Conservation (phyloP, 2,797 vertebrate species). For the Sciurus vulgaris region DNA sequence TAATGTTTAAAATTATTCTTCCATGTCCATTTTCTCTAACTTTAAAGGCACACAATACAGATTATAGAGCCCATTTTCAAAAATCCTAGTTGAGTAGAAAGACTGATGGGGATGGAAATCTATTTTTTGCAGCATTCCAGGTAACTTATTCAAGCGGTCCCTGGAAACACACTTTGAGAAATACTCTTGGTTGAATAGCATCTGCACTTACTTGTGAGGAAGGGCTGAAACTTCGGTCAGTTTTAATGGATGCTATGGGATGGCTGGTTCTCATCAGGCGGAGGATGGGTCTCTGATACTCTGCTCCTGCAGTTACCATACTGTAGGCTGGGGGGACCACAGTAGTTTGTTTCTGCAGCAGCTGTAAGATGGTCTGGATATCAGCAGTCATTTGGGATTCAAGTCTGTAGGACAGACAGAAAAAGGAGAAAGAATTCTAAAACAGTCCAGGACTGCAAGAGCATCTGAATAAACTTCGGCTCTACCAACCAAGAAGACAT, state of each 20-base stretch:
- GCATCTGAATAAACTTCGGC: conserved; percentile 11
- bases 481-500: background rate
- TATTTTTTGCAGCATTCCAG: background rate
- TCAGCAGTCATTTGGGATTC: conserved; percentile 98
- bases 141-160: background rate
- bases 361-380: conserved; percentile 96
- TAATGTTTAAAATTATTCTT: conserved; percentile 28
- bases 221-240: conserved; percentile 91
- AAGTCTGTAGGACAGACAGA: conserved; percentile 89
- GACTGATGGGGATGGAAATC: background rate
- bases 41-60: background rate
- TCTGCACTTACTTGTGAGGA: conserved; percentile 88
- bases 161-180: background rate
- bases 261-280: conserved; percentile 87
- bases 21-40: background rate
- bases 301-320: conserved; percentile 92
- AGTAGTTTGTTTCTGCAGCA: conserved; percentile 94
- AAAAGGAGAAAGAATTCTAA: conserved; percentile 30
- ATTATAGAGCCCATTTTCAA: background rate
- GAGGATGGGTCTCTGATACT: conserved; percentile 91
- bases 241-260: conserved; percentile 90
- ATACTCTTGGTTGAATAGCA: background rate
- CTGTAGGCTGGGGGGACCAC: conserved; percentile 97
- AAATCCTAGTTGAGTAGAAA: background rate
- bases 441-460: background rate